A percentile compares a stretch with the other conserved stretches of the same genome.
Evolutionary conservation across 2,797 vertebrate genomes (phyloP).

Genomic region (Furcifer pardalis): DNA sequence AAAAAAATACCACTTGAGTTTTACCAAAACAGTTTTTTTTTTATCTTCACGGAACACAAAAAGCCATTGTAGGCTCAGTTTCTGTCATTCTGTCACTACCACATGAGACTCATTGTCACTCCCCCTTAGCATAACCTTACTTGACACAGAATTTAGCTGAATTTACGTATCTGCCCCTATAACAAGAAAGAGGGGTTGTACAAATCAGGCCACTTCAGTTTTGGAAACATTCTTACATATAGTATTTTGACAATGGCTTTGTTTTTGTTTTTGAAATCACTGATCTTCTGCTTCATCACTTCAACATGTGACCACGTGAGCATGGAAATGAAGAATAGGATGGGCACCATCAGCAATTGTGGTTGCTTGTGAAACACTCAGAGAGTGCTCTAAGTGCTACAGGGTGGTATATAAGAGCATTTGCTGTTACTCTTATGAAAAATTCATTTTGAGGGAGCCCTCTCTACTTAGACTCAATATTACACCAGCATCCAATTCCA

Average conservation of each 20-base stretch:
- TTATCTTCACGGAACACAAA: conserved; percentile 33
- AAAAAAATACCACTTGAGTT: conserved; percentile 37
- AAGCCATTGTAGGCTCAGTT: conserved; percentile 5
- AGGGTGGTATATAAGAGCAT: no score
- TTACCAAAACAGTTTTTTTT: conserved; percentile 25
- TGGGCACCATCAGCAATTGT: not conserved
- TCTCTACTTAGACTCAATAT: no score
- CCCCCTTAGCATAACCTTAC: not conserved
- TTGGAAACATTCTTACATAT: not conserved
- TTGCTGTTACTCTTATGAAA: no score
- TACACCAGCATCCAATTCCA: no score
- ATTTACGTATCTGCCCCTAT: not conserved
- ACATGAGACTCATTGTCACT: not conserved
- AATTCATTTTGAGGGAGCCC: no score
- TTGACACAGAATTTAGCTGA: not conserved
- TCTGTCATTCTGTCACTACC: not conserved
- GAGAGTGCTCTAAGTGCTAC: no score
- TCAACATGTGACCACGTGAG: no score
- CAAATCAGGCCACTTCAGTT: conserved; percentile 29
- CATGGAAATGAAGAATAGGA: not conserved
- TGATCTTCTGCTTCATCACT: not conserved
- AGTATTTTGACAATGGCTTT: not conserved
- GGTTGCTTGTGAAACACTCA: no score
- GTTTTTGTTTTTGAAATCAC: not conserved
- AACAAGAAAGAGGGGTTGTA: not conserved